Conservation (phyloP, 1,140 invertebrate genomes). For the Maconellicoccus hirsutus region DNA sequence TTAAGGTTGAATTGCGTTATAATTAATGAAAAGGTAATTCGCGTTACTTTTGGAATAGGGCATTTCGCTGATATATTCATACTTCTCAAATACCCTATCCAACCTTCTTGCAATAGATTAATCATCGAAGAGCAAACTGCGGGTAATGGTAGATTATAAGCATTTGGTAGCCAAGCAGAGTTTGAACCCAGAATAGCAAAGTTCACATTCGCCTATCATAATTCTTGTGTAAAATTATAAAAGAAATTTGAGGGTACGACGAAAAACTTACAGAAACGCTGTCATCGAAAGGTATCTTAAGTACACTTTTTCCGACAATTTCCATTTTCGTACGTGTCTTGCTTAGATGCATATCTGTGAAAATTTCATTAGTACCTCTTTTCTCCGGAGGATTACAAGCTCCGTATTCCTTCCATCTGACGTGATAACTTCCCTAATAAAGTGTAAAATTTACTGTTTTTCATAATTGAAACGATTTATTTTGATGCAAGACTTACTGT, state of each 20-base stretch:
- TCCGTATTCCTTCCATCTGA: background rate
- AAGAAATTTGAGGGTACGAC: too few species aligned
- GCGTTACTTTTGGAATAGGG: background rate
- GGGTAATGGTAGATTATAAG: background rate
- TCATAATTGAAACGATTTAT: too few species aligned
- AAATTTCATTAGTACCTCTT: background rate
- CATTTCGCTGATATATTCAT: background rate
- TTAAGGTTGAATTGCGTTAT: background rate
- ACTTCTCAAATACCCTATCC: background rate
- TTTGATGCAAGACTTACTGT: too few species aligned
- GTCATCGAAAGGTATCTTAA: background rate
- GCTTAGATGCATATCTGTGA: background rate
- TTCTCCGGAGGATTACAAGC: background rate
- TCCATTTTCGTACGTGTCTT: background rate
- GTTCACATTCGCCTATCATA: background rate
- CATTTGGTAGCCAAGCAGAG: background rate
- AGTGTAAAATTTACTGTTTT: too few species aligned
- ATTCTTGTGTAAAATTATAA: too few species aligned
- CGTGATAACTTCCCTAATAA: background rate
- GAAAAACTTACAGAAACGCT: background rate
- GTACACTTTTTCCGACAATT: background rate
- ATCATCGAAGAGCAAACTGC: background rate
- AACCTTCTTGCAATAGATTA: background rate
- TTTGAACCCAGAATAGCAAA: background rate
- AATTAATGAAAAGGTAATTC: background rate